phyloP scores from a whole-genome alignment of 1,140 invertebrate genomes.

The Thaumetopoea pityocampa region DNA sequence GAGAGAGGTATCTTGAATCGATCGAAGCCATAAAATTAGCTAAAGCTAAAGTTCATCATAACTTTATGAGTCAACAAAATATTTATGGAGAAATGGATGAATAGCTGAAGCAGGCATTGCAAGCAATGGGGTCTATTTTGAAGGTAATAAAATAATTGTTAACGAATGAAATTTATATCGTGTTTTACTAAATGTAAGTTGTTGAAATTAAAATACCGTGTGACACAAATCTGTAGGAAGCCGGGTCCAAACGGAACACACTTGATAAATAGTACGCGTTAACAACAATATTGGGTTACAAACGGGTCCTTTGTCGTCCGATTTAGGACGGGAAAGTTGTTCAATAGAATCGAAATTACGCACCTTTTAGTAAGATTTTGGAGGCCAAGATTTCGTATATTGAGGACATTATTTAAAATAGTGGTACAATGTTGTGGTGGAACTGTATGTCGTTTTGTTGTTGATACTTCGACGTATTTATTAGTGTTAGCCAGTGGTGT shows the following conservation, averaged over 20 bases:
- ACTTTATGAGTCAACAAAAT: too few relatives aligned
- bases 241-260: constrained; percentile 26
- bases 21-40: too few relatives aligned
- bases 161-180: too few relatives aligned
- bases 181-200: too few relatives aligned
- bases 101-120: too few relatives aligned
- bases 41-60: too few relatives aligned
- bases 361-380: constrained; percentile 23
- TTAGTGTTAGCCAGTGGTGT: too few relatives aligned
- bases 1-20: too few relatives aligned
- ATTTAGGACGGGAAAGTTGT: constrained; percentile 23
- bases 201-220: constrained; percentile 7
- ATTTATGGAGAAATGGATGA: too few relatives aligned
- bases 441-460: constrained; percentile 20
- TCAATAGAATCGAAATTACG: constrained; percentile 33
- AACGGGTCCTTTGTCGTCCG: constrained; percentile 38
- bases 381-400: constrained; percentile 35
- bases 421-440: constrained; percentile 26
- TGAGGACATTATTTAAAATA: constrained; percentile 40
- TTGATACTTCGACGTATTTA: constrained; percentile 14
- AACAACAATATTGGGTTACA: constrained; percentile 38
- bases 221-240: constrained; percentile 16
- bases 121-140: too few relatives aligned
- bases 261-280: constrained; percentile 34
- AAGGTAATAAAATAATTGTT: too few relatives aligned